Evolutionary conservation across 2,113 vertebrate genomes (phyloP).

Genomic region (Stomatorhinus ivindoensis): DNA sequence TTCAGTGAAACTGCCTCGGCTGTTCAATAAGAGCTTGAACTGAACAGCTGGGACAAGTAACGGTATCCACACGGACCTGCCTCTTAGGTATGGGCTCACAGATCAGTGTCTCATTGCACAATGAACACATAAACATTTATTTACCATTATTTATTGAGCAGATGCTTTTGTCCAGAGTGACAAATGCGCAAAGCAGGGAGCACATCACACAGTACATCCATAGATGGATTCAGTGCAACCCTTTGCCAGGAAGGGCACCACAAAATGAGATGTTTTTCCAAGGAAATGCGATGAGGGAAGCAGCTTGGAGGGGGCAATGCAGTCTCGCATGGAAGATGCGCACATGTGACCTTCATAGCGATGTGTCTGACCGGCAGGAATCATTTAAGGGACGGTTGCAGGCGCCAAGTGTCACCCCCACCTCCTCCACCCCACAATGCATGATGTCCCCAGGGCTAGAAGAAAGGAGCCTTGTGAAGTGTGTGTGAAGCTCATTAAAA

Average conservation of each 20-base stretch:
- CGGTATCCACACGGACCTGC: background rate
- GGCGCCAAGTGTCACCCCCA: background rate
- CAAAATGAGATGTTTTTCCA: background rate
- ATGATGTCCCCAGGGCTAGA: background rate
- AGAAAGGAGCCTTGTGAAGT: background rate
- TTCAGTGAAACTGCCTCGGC: background rate
- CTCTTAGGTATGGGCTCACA: background rate
- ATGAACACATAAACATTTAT: background rate
- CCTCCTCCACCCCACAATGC: background rate
- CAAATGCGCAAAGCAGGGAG: background rate
- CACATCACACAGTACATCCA: background rate
- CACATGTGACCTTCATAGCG: background rate
- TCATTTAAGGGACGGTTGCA: background rate
- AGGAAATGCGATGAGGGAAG: background rate
- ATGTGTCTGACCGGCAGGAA: background rate
- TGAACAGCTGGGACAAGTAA: background rate
- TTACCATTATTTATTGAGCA: background rate
- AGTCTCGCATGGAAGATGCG: background rate
- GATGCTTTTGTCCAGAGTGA: background rate
- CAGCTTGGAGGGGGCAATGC: background rate
- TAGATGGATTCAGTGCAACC: background rate
- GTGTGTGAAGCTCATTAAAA: constrained; percentile 1
- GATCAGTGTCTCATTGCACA: background rate
- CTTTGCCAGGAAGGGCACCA: background rate
- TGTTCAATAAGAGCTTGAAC: background rate